Evolutionary conservation across 2,113 vertebrate species (phyloP).

Genomic region (Cyanoramphus novaezelandiae): DNA sequence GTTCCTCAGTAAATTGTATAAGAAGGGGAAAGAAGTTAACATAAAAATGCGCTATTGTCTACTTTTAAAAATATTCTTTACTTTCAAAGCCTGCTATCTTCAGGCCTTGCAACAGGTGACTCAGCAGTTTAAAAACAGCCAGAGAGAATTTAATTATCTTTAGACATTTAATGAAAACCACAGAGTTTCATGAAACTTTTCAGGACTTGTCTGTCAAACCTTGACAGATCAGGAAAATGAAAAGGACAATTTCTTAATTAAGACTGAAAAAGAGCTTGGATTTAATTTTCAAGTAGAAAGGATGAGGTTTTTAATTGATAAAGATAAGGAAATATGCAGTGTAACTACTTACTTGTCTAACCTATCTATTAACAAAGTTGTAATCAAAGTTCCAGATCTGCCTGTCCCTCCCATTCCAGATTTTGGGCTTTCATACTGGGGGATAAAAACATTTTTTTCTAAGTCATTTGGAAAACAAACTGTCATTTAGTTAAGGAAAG

Average conservation of each 20-base stretch:
- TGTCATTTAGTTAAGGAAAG: neutral
- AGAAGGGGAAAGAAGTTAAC: neutral
- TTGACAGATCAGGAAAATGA: neutral
- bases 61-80: neutral
- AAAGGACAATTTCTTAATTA: neutral
- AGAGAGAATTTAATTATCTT: neutral
- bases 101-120: neutral
- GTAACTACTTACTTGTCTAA: neutral
- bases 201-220: neutral
- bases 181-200: neutral
- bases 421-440: neutral
- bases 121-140: neutral
- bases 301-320: neutral
- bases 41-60: neutral
- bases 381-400: neutral
- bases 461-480: neutral
- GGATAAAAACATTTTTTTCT: neutral
- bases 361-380: neutral
- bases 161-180: neutral
- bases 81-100: neutral
- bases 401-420: neutral
- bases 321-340: neutral
- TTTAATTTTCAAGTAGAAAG: neutral
- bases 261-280: neutral
- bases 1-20: neutral